Evolutionary conservation across 2,888 invertebrate genomes (phyloP), one percentile per base, ranked within the genome.

Genomic region (Rhabditoides inermis): DNA sequence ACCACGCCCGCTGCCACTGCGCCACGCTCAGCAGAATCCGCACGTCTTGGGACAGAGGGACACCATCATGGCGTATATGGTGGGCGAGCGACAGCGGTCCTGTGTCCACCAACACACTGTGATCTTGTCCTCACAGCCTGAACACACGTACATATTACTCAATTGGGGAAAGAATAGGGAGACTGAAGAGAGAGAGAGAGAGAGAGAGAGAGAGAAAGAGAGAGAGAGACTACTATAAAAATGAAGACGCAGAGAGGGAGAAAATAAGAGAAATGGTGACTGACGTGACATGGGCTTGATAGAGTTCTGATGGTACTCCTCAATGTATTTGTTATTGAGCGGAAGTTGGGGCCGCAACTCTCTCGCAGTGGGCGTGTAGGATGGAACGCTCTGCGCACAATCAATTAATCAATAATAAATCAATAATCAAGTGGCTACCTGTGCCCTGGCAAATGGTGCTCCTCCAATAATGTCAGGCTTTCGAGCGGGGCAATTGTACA

Each of bases 61-160:
- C 40, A 63, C 61, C 74, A 74, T 74, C 60, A 74, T 71, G 27
- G 64, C 59, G 53, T 72, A 63, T 52, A 74, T 72, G 51, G 69
- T 68, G 10, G 72, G 70, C 18, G 71, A 69, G 28, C 68, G 55
- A 47, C 74, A 74, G 3, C 74, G 56, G 46, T 73, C 73, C 18
- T 73, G 70, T 25, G 74, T 73, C 74, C 74, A 74, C 74, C 73
- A 74, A 44, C 74, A 74, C 12, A 74, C 74, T 18, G 74, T 74
- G 36, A 74, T 74, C 40, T 65, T 52, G 53, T 74, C 74, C 52
- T 73, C 70, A 61, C 74, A 74, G 6, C 54, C 68, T 69, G 44
- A 20, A 40, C 7, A n/a, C 7, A 20, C 7, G 15, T 40, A 40
- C 15, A 20, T 12, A n/a, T 40, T 40, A 40, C 18, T 20, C 20